These are phyloP conservation scores for Cerceris ruficornis DNA, from an alignment of 2,888 invertebrate genomes.

Conservation along the genomic window DNA sequence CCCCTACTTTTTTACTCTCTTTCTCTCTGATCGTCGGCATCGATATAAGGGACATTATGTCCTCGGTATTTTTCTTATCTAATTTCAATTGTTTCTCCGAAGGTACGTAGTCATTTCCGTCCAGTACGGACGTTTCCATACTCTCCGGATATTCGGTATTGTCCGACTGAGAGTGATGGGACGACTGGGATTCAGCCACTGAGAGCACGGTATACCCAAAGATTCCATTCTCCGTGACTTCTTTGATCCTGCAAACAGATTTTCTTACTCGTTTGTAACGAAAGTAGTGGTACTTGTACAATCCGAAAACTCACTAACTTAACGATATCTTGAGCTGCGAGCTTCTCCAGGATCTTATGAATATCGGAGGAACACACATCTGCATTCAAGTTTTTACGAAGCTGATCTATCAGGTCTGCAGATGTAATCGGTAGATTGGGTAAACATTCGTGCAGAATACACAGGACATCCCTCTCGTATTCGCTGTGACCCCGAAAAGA, in stretches of 20 bases:
- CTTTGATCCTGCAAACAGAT: slow-evolving; percentile 73
- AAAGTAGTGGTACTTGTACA: neutral
- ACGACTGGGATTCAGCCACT: slow-evolving; percentile 71
- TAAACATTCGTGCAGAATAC: slow-evolving; percentile 87
- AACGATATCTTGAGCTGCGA: slow-evolving; percentile 89
- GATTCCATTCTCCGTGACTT: slow-evolving; percentile 79
- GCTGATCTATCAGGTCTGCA: slow-evolving; percentile 85
- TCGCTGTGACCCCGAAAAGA: slow-evolving; percentile 76
- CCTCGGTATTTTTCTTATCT: slow-evolving; percentile 78
- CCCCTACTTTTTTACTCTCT: slow-evolving; percentile 96
- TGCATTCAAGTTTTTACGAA: slow-evolving; percentile 83
- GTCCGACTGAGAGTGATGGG: slow-evolving; percentile 67
- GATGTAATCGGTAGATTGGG: slow-evolving; percentile 89
- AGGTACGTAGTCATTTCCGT: slow-evolving; percentile 71
- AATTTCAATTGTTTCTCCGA: slow-evolving; percentile 75
- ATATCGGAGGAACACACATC: slow-evolving; percentile 85
- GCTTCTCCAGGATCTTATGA: slow-evolving; percentile 89
- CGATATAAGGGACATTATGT: slow-evolving; percentile 90
- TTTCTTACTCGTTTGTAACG: slow-evolving; percentile 3
- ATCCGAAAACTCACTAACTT: slow-evolving; percentile 79
- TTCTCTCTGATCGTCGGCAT: slow-evolving; percentile 97
- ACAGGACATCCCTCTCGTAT: slow-evolving; percentile 83
- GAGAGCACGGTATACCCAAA: slow-evolving; percentile 78
- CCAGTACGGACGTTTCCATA: slow-evolving; percentile 70
- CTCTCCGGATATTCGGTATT: slow-evolving; percentile 73